Percentiles rank a stretch among this genome's conserved stretches.
These are phyloP conservation scores for Eulemur macaco DNA, from an alignment of 2,113 vertebrate species.

Conservation along the genomic window DNA sequence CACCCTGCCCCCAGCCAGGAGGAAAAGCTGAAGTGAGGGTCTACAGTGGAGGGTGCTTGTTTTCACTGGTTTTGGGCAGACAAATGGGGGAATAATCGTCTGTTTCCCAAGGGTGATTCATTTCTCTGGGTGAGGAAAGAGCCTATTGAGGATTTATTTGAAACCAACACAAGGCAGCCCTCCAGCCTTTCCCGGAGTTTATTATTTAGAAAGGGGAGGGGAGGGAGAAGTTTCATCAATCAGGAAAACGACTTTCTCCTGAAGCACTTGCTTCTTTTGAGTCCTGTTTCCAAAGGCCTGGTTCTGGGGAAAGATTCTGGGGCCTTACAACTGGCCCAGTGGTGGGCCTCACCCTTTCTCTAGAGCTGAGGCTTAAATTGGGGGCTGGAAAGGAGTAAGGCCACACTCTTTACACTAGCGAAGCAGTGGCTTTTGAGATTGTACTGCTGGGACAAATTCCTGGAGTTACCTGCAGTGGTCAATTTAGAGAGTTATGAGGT, in stretches of 20 bases:
- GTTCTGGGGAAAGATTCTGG: not conserved
- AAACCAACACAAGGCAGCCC: slow-evolving; percentile 52
- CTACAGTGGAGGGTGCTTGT: not conserved
- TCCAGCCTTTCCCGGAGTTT: slow-evolving; percentile 21
- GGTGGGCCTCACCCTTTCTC: not conserved
- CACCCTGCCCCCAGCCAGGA: not conserved
- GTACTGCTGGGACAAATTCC: not conserved
- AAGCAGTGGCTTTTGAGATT: not conserved
- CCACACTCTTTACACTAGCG: not conserved
- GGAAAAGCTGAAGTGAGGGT: not conserved
- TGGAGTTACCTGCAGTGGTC: not conserved
- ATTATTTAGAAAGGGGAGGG: slow-evolving; percentile 7
- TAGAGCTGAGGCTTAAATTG: not conserved
- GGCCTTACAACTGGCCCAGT: not conserved
- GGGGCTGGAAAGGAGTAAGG: not conserved
- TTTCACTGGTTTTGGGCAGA: slow-evolving; percentile 53
- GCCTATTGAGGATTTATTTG: slow-evolving; percentile 30
- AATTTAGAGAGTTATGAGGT: not conserved
- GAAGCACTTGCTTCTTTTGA: not conserved
- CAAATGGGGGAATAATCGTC: slow-evolving; percentile 67
- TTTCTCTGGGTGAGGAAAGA: slow-evolving; percentile 61
- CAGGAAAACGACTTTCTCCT: slow-evolving; percentile 55
- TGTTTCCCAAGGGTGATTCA: slow-evolving; percentile 75
- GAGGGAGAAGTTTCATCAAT: slow-evolving; percentile 65
- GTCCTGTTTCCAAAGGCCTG: not conserved